phyloP scores from a whole-genome alignment of 2,888 invertebrate genomes.

The Diarsia dahlii region DNA sequence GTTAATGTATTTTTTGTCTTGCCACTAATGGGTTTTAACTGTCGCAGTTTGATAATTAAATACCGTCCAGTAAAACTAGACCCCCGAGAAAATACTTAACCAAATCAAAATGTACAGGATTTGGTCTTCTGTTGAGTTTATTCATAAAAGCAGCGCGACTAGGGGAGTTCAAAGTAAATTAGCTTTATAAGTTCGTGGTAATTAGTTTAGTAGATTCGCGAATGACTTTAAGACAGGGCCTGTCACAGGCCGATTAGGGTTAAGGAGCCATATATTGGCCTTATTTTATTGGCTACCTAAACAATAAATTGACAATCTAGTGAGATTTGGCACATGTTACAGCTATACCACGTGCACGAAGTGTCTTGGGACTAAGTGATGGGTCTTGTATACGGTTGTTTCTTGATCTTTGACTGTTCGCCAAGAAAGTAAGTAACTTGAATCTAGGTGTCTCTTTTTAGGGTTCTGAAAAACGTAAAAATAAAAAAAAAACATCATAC shows the following conservation, averaged over 20 bases:
- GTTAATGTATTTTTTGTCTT: conserved; percentile 55
- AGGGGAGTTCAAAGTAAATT: conserved; percentile 20
- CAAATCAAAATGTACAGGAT: background rate
- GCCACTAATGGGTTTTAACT: conserved; percentile 63
- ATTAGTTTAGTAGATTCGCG: conserved; percentile 39
- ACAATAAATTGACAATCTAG: conserved; percentile 19
- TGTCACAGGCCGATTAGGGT: conserved; percentile 46
- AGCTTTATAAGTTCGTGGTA: conserved; percentile 1
- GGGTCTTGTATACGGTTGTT: conserved; percentile 12
- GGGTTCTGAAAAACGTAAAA: too few species aligned
- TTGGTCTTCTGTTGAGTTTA: background rate
- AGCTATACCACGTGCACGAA: background rate
- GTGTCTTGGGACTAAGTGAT: conserved; percentile 33
- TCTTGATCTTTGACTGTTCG: conserved; percentile 25
- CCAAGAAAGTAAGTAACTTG: conserved; percentile 23
- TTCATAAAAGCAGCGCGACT: background rate
- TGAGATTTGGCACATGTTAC: conserved; percentile 24
- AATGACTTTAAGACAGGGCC: conserved; percentile 51
- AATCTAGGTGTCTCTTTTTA: background rate
- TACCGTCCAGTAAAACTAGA: conserved; percentile 12
- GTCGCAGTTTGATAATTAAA: conserved; percentile 55
- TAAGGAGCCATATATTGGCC: conserved; percentile 37
- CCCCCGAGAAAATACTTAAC: background rate
- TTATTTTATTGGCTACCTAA: conserved; percentile 41
- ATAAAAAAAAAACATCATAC: too few species aligned